phyloP scores from a whole-genome alignment of 2,113 vertebrate genomes.

The Halcyon senegalensis region DNA sequence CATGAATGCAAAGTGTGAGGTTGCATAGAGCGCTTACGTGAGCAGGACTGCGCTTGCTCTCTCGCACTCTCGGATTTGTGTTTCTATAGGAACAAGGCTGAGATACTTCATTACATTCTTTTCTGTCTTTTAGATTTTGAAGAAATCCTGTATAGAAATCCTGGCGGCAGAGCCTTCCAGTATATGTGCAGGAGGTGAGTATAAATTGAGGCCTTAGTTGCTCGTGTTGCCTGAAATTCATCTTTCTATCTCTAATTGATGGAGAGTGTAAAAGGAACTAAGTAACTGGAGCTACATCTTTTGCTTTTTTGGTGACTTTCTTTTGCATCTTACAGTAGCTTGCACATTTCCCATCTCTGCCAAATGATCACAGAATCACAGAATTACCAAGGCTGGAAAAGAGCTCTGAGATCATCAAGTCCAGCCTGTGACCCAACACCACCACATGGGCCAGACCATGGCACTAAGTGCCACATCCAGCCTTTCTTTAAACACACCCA shows the following conservation, averaged over 20 bases:
- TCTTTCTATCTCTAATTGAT: not conserved
- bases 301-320: not conserved
- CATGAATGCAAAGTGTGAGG: rapidly evolving
- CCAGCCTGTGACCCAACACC: too few relatives aligned
- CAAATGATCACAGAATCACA: not conserved
- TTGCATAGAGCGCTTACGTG: rapidly evolving
- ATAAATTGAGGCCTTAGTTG: not conserved
- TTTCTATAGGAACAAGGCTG: not conserved
- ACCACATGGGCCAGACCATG: too few relatives aligned
- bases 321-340: not conserved
- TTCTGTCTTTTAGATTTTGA: slow-evolving; percentile 85
- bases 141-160: slow-evolving; percentile 97
- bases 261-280: not conserved
- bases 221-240: not conserved
- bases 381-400: too few relatives aligned
- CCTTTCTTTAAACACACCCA: too few relatives aligned
- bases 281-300: not conserved
- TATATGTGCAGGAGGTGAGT: slow-evolving; percentile 96
- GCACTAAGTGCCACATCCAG: too few relatives aligned
- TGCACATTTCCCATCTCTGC: not conserved
- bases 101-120: not conserved
- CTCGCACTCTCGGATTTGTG: rapidly evolving
- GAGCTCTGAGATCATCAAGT: too few relatives aligned
- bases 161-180: slow-evolving; percentile 95
- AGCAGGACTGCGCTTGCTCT: rapidly evolving